Percentiles rank a stretch among this genome's conserved stretches.
These are phyloP conservation scores for Arizona elegans DNA, from an alignment of 2,113 vertebrate genomes.

Conservation along the genomic window DNA sequence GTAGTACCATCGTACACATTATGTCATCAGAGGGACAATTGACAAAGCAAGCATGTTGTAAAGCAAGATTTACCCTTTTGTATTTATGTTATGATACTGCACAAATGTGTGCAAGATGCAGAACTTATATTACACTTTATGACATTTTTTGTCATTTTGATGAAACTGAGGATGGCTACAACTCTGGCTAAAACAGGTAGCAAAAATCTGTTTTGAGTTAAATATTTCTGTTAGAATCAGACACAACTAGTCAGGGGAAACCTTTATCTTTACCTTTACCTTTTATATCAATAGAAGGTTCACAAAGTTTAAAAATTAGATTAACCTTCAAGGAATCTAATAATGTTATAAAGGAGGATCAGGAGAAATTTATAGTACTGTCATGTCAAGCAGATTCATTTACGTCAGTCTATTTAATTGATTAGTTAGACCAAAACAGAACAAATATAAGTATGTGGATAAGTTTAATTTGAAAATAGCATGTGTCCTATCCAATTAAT, in stretches of 20 bases:
- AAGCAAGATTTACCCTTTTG: neutral
- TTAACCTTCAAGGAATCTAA: neutral
- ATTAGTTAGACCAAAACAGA: neutral
- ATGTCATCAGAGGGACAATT: neutral
- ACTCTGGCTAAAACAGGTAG: neutral
- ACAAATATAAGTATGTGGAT: neutral
- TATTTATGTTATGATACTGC: neutral
- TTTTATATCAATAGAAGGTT: neutral
- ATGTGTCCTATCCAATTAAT: neutral
- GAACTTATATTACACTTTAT: neutral
- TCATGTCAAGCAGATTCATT: neutral
- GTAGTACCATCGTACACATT: neutral
- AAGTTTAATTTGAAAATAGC: neutral
- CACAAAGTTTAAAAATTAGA: neutral
- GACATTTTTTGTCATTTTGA: neutral
- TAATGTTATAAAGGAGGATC: neutral
- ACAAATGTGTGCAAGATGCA: neutral
- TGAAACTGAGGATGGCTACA: neutral
- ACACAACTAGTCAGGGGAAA: neutral
- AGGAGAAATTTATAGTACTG: neutral
- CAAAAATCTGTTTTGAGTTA: neutral
- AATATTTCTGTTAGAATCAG: neutral
- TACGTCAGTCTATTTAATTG: neutral
- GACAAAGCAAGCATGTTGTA: neutral
- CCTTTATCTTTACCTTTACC: neutral